Evolutionary conservation across 1,140 invertebrate species (phyloP).

Genomic region (Drosophila kohkoa): DNA sequence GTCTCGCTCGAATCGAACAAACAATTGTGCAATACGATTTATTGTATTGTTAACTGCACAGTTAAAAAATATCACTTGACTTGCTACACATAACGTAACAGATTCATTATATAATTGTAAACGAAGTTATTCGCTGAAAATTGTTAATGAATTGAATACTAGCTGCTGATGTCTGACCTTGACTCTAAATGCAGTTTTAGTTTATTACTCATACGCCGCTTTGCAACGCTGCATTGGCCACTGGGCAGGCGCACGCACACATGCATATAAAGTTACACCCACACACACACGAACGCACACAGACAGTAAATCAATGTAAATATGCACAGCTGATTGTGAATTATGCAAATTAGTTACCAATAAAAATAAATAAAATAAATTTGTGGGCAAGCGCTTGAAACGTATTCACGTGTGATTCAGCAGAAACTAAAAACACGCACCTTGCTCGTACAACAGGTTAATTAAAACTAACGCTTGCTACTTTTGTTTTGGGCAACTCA

Average conservation of each 20-base stretch:
- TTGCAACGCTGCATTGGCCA: conserved; percentile 49
- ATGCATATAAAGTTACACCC: neutral
- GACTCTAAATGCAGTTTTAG: conserved; percentile 59
- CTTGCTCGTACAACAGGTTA: conserved; percentile 40
- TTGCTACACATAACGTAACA: neutral
- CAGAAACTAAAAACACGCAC: conserved; percentile 43
- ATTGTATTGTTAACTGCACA: conserved; percentile 6
- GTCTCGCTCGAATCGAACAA: conserved; percentile 9
- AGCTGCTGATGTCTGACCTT: conserved; percentile 60
- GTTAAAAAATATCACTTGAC: conserved; percentile 20
- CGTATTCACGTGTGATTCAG: conserved; percentile 28
- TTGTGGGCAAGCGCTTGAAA: conserved; percentile 3
- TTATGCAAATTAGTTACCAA: conserved; percentile 51
- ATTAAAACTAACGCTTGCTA: conserved; percentile 46
- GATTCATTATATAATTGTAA: conserved; percentile 31
- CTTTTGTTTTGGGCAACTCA: conserved; percentile 14
- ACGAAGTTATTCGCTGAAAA: conserved; percentile 26
- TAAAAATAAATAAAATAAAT: conserved; percentile 22
- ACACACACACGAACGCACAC: neutral
- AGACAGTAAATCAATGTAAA: conserved; percentile 49
- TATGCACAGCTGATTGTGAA: conserved; percentile 76
- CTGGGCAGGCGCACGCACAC: conserved; percentile 31
- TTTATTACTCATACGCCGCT: conserved; percentile 64
- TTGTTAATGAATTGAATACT: conserved; percentile 28
- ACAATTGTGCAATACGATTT: conserved; percentile 31